Percentiles rank a stretch among this genome's conserved stretches.
phyloP scores from a whole-genome alignment of 2,113 vertebrate species.

The Cololabis saira region DNA sequence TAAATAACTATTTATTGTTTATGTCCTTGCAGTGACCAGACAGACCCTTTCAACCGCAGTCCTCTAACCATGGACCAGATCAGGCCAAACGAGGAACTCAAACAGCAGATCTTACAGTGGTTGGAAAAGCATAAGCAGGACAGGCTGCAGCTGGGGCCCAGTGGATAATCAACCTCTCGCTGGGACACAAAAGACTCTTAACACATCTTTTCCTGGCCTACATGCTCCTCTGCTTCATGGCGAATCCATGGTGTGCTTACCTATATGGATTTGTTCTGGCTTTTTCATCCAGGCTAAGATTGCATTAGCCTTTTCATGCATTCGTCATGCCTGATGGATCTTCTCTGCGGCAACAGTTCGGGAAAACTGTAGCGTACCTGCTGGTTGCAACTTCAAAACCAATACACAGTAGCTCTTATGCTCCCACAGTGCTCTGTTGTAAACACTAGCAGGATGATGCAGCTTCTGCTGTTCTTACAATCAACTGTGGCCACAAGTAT shows the following conservation, averaged over 20 bases:
- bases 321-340: conserved; percentile 47
- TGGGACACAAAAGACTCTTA: conserved; percentile 31
- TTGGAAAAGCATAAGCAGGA: conserved; percentile 90
- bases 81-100: conserved; percentile 95
- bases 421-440: conserved; percentile 20
- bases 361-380: conserved; percentile 43
- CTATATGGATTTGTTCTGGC: conserved; percentile 48
- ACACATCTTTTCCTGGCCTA: conserved; percentile 23
- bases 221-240: conserved; percentile 52
- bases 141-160: conserved; percentile 85
- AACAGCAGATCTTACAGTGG: conserved; percentile 93
- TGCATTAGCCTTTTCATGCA: conserved; percentile 42
- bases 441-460: conserved; percentile 27
- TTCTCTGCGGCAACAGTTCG: conserved; percentile 33
- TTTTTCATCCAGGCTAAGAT: conserved; percentile 21
- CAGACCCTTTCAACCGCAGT: conserved; percentile 98
- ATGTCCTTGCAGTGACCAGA: conserved; percentile 89
- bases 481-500: conserved; percentile 40
- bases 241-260: conserved; percentile 58
- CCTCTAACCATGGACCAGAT: conserved; percentile 99
- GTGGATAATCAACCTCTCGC: conserved; percentile 66
- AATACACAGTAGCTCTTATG: conserved; percentile 36
- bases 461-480: conserved; percentile 37
- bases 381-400: conserved; percentile 37
- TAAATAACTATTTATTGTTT: background rate